Evolutionary conservation across 2,888 invertebrate genomes (phyloP).

Genomic region (Heliconius erato): DNA sequence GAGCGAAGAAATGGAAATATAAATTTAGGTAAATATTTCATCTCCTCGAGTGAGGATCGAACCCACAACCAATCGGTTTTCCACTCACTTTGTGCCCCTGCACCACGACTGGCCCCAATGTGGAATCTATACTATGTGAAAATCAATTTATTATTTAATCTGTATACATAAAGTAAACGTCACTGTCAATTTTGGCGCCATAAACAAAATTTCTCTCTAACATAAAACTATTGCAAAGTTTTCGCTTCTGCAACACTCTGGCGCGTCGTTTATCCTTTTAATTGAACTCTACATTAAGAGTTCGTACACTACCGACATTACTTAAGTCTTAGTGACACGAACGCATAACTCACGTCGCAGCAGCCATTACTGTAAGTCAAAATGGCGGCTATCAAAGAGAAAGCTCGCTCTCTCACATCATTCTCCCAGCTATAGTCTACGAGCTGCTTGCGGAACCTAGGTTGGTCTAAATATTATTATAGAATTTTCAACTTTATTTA

Average conservation of each 20-base stretch:
- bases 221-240: slow-evolving; percentile 24
- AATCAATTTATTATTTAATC: slow-evolving; percentile 21
- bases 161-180: slow-evolving; percentile 49
- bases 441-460: slow-evolving; percentile 68
- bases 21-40: no score
- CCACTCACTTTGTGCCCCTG: no score
- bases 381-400: slow-evolving; percentile 85
- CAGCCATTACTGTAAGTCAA: slow-evolving; percentile 82
- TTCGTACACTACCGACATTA: slow-evolving; percentile 74
- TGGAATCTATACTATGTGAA: background rate
- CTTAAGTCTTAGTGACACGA: slow-evolving; percentile 76
- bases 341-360: slow-evolving; percentile 79
- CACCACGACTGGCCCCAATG: no score
- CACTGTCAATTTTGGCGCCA: slow-evolving; percentile 34
- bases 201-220: slow-evolving; percentile 8
- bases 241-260: slow-evolving; percentile 43
- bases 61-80: no score
- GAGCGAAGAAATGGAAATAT: no score
- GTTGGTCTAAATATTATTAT: slow-evolving; percentile 55
- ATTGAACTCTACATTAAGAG: slow-evolving; percentile 72
- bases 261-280: slow-evolving; percentile 62
- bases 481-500: slow-evolving; percentile 56
- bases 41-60: no score
- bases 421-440: slow-evolving; percentile 79
- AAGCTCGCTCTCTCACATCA: slow-evolving; percentile 83